These are phyloP conservation scores for Caerostris extrusa DNA, from an alignment of 1,140 invertebrate genomes.

Conservation along the genomic window DNA sequence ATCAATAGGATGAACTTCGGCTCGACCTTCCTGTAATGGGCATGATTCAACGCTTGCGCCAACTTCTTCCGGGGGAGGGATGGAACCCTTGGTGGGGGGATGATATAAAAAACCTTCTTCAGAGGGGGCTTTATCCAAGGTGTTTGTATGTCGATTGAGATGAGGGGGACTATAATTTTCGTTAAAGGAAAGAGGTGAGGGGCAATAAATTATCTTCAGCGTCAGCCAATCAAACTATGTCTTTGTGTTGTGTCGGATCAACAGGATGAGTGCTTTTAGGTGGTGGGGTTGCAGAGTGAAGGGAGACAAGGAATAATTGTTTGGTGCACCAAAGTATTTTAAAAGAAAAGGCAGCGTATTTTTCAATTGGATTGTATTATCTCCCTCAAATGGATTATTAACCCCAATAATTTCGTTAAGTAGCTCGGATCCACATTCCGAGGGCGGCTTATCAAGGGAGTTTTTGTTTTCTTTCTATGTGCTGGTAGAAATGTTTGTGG, in stretches of 20 bases:
- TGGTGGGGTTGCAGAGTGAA: background rate
- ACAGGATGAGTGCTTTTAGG: slow-evolving; percentile 68
- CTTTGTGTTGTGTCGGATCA: slow-evolving; percentile 74
- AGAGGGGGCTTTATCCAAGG: slow-evolving; percentile 34
- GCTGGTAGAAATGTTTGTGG: background rate
- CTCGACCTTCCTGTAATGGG: slow-evolving; percentile 73
- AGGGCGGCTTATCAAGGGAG: slow-evolving; percentile 4
- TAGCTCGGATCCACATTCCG: slow-evolving; percentile 20
- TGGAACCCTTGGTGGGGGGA: background rate
- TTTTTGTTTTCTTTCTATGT: background rate
- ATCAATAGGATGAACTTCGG: slow-evolving; percentile 76
- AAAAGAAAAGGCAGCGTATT: slow-evolving; percentile 42
- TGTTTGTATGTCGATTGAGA: slow-evolving; percentile 60
- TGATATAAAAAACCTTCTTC: slow-evolving; percentile 45
- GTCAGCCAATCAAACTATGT: slow-evolving; percentile 55
- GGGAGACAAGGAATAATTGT: slow-evolving; percentile 67
- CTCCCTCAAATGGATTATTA: slow-evolving; percentile 66
- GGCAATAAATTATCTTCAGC: slow-evolving; percentile 75
- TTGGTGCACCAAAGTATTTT: slow-evolving; percentile 44
- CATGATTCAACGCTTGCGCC: slow-evolving; percentile 75
- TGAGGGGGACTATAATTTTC: slow-evolving; percentile 67
- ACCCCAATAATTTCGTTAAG: slow-evolving; percentile 64
- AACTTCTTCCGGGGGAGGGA: slow-evolving; percentile 33
- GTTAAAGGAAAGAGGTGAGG: slow-evolving; percentile 71
- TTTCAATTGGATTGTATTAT: slow-evolving; percentile 66